Evolutionary conservation across 2,888 invertebrate species (phyloP).

Genomic region (Ischnus inquisitorius): DNA sequence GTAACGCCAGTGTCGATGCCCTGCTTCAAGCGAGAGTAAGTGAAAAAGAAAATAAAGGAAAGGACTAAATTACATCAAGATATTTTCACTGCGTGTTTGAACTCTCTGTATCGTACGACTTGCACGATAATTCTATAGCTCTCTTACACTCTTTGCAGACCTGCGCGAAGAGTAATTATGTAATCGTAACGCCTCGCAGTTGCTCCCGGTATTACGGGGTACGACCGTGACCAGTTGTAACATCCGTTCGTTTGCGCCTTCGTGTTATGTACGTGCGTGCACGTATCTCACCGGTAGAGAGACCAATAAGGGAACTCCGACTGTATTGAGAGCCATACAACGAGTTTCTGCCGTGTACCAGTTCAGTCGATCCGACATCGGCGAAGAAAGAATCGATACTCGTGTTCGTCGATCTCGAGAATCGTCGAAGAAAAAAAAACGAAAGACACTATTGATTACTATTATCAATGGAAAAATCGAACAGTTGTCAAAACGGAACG

Average conservation of each 20-base stretch:
- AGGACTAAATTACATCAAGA: constrained; percentile 15
- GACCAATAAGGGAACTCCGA: constrained; percentile 13
- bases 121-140: constrained; percentile 34
- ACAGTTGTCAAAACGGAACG: background rate
- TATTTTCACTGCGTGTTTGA: constrained; percentile 38
- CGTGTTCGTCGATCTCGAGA: background rate
- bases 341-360: constrained; percentile 13
- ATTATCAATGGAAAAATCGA: background rate
- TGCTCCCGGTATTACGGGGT: constrained; percentile 50
- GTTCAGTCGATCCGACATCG: constrained; percentile 3
- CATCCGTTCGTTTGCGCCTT: constrained; percentile 57
- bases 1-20: background rate
- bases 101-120: constrained; percentile 11
- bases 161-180: constrained; percentile 56
- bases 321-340: background rate
- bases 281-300: constrained; percentile 38
- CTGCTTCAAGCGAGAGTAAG: background rate
- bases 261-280: constrained; percentile 46
- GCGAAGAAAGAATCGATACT: constrained; percentile 8
- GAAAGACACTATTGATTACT: background rate
- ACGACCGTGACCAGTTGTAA: constrained; percentile 65
- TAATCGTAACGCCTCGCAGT: constrained; percentile 61
- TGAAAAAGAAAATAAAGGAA: background rate
- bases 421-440: background rate
- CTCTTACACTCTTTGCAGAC: constrained; percentile 6